phyloP scores from a whole-genome alignment of 2,113 vertebrate species.

The Leptobrachium leishanense region DNA sequence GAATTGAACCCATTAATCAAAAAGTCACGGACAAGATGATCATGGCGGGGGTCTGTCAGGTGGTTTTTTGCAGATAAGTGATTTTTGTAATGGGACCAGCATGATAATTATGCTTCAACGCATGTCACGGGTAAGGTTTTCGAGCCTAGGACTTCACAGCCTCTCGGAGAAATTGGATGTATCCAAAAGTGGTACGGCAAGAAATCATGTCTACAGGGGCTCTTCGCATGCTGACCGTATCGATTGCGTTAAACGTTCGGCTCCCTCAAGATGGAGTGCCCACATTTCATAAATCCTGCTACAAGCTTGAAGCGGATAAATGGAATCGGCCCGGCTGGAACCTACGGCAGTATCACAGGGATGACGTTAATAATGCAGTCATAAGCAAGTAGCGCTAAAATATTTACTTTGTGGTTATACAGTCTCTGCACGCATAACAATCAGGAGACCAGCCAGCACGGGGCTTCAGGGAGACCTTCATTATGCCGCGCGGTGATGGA shows the following conservation, averaged over 20 bases:
- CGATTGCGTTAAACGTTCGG: conserved; percentile 5
- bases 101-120: conserved; percentile 7
- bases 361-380: conserved; percentile 21
- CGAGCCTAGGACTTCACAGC: not conserved
- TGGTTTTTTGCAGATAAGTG: conserved; percentile 29
- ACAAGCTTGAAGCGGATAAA: not conserved
- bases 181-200: not conserved
- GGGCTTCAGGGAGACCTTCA: not conserved
- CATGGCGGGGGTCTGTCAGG: conserved; percentile 2
- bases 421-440: not conserved
- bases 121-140: conserved; percentile 3
- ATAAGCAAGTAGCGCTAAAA: conserved; percentile 4
- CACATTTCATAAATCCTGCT: not conserved
- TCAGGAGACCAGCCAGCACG: not conserved
- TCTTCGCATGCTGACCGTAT: not conserved
- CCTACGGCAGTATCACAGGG: not conserved
- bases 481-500: conserved; percentile 9
- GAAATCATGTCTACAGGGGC: conserved; percentile 28
- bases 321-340: conserved; percentile 1
- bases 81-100: conserved; percentile 24
- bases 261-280: not conserved
- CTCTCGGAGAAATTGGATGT: conserved; percentile 11
- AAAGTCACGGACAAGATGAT: conserved; percentile 7
- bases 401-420: conserved; percentile 3
- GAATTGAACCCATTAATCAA: not conserved